These are phyloP conservation scores for Gila orcuttii DNA, from an alignment of 2,113 vertebrate species.

Conservation along the genomic window DNA sequence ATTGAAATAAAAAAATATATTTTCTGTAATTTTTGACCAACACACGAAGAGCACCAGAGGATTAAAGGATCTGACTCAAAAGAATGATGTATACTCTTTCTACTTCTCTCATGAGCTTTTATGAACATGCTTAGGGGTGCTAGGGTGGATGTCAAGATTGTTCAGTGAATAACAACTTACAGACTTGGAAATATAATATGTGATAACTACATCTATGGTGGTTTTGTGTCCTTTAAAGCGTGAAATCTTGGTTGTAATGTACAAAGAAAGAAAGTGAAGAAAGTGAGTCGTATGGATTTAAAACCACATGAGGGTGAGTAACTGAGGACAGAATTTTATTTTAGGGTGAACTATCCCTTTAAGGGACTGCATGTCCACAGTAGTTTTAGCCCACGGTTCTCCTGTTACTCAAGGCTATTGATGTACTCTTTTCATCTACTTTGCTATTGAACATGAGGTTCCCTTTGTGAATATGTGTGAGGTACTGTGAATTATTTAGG, in stretches of 20 bases:
- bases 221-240: neutral
- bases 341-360: neutral
- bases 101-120: neutral
- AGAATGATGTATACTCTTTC: neutral
- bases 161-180: neutral
- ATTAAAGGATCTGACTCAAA: neutral
- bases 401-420: conserved; percentile 15
- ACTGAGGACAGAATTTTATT: neutral
- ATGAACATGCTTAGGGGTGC: neutral
- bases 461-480: conserved; percentile 5
- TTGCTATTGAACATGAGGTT: neutral
- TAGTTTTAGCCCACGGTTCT: conserved; percentile 6
- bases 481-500: conserved; percentile 8
- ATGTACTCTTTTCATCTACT: conserved; percentile 9
- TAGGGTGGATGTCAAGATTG: neutral
- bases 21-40: too few relatives aligned
- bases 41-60: too few relatives aligned
- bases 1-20: too few relatives aligned
- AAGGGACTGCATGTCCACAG: neutral
- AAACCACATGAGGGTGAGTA: neutral
- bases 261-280: neutral
- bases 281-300: neutral
- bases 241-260: neutral
- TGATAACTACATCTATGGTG: neutral
- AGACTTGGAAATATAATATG: neutral